These are phyloP conservation scores for Alosa sapidissima DNA, from an alignment of 2,797 vertebrate genomes.

Conservation along the genomic window DNA sequence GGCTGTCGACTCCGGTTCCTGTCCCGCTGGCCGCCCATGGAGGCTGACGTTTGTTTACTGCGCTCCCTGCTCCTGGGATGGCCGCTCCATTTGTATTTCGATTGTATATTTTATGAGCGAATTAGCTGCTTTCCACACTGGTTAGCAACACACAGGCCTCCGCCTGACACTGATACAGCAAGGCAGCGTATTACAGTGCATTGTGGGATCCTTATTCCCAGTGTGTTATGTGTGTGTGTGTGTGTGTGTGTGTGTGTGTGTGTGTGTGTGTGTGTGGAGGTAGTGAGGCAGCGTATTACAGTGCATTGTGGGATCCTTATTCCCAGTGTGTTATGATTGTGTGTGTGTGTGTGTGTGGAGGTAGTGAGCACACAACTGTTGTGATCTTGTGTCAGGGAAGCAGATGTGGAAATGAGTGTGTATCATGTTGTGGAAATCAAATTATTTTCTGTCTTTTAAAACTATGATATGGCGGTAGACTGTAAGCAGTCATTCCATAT, in stretches of 20 bases:
- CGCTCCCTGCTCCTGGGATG: conserved; percentile 21
- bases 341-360: neutral
- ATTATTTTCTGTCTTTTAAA: neutral
- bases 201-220: neutral
- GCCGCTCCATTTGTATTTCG: conserved; percentile 36
- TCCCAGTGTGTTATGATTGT: neutral
- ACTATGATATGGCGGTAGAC: neutral
- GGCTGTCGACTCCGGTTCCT: conserved; percentile 31
- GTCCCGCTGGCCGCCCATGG: conserved; percentile 23
- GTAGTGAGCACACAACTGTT: neutral
- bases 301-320: too few species aligned
- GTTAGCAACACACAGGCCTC: conserved; percentile 53
- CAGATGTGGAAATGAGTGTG: neutral
- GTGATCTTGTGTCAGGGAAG: neutral
- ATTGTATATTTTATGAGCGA: conserved; percentile 51
- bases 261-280: neutral
- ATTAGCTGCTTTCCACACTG: conserved; percentile 56
- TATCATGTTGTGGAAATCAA: neutral
- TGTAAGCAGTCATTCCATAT: neutral
- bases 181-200: conserved; percentile 28
- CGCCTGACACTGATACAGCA: conserved; percentile 44
- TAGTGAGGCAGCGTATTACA: too few species aligned
- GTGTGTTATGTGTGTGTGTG: conserved; percentile 28
- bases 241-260: conserved; percentile 23
- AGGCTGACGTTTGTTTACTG: conserved; percentile 43